phyloP scores from a whole-genome alignment of 2,113 vertebrate genomes.

The Nannospalax galili region DNA sequence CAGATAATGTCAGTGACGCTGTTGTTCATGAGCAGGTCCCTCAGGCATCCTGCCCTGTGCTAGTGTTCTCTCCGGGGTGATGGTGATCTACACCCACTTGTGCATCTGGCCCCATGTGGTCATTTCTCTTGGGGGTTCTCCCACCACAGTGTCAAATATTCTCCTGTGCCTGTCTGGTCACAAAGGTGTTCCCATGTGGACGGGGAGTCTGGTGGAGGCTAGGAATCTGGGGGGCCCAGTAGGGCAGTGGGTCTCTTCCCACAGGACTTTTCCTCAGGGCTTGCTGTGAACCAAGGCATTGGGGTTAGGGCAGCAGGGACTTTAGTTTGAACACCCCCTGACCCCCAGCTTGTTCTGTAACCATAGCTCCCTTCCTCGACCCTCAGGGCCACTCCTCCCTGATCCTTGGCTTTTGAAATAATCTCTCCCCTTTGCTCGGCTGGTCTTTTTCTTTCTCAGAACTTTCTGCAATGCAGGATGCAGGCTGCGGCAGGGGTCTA shows the following conservation, averaged over 20 bases:
- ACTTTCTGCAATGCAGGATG: neutral
- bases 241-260: no score
- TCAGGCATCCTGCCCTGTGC: neutral
- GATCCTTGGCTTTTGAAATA: neutral
- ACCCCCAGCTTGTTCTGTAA: neutral
- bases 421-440: neutral
- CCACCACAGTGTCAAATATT: fast-evolving
- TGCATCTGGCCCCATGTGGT: neutral
- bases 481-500: no score
- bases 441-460: neutral
- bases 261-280: neutral
- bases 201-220: no score
- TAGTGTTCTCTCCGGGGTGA: no score
- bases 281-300: neutral
- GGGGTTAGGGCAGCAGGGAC: neutral
- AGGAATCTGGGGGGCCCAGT: neutral
- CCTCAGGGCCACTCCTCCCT: neutral
- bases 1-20: fast-evolving
- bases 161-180: neutral
- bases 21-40: fast-evolving
- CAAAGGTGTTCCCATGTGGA: neutral
- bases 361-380: neutral
- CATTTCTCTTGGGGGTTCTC: neutral
- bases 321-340: neutral
- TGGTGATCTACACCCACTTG: fast-evolving